Base-by-base conservation (phyloP, 2,888 invertebrate species). In the Drosophila anceps region DNA sequence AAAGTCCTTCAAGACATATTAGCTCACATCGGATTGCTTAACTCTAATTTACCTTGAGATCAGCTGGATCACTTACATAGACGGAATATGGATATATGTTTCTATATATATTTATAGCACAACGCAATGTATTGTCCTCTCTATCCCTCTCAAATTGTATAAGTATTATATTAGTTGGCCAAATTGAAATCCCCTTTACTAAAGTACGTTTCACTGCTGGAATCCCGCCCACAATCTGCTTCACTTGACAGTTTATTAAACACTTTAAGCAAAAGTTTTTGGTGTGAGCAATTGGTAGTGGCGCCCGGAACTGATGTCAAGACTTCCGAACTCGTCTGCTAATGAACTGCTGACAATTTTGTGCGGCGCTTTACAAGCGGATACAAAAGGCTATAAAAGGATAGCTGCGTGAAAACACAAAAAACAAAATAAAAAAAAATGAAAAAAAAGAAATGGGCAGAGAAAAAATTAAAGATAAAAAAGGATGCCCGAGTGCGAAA, bases 261-360 rank as follows among this genome's bases (percentile, higher is more conserved):
- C 71, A 61, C 73, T 86, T 81, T 67, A 77, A 83, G 84, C 73
- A 54, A 61, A 51, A 33, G 50, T 27, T 2, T n/a, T 13, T 7
- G 48, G 39, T 27, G 24, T 31, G 58, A 31, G 64, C 54, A 37
- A 44, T 48, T 48, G 48, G 48, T 48, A 48, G 48, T 31, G 48
- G 48, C 48, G 48, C 48, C 46, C 43, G n/a, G 37, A 33, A 37
- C 62, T 57, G 51, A 43, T 50, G 51, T 64, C 50, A 58, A 53
- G 48, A 54, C 63, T 65, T 64, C 58, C 58, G 50, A 58, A 53
- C 64, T 74, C 50, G 71, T 59, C 81, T 72, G 60, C 80, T 86
- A 87, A 84, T 84, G 84, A 84, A 84, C 88, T 87, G 89, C 84
- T 87, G 89, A 88, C 87, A 87, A 83, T 84, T 87, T 78, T 88